Evolutionary conservation across 2,888 invertebrate genomes (phyloP).

Genomic region (Drosophila hamatofila): DNA sequence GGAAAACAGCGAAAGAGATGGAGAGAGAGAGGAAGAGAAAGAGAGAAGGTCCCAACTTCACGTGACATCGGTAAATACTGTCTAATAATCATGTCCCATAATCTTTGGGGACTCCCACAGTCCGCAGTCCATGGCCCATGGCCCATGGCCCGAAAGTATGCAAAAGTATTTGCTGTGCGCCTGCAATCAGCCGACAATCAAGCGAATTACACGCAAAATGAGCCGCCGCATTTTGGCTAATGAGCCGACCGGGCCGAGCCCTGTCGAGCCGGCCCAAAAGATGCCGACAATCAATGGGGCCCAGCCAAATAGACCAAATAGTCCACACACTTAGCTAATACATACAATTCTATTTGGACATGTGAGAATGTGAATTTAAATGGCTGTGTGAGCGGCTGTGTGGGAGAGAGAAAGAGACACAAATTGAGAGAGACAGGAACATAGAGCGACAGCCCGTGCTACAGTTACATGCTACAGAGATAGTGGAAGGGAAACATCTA

Average conservation of each 20-base stretch:
- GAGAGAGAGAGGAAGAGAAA: background rate
- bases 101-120: conserved; percentile 41
- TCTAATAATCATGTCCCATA: conserved; percentile 56
- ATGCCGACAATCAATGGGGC: conserved; percentile 51
- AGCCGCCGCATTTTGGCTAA: conserved; percentile 49
- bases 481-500: background rate
- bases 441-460: background rate
- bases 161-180: conserved; percentile 48
- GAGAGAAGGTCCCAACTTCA: conserved; percentile 31
- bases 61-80: conserved; percentile 63
- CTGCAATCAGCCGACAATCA: conserved; percentile 61
- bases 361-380: conserved; percentile 15
- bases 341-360: conserved; percentile 11
- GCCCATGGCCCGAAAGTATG: conserved; percentile 38
- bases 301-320: conserved; percentile 34
- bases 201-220: conserved; percentile 59
- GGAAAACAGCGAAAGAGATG: background rate
- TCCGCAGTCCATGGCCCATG: background rate
- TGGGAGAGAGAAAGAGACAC: conserved; percentile 1
- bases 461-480: too few relatives aligned
- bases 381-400: background rate
- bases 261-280: conserved; percentile 35
- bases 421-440: background rate
- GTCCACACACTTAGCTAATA: conserved; percentile 36
- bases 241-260: conserved; percentile 45